These are phyloP conservation scores for Cossypha niveicapilla DNA, from an alignment of 2,797 vertebrate species.

Conservation along the genomic window DNA sequence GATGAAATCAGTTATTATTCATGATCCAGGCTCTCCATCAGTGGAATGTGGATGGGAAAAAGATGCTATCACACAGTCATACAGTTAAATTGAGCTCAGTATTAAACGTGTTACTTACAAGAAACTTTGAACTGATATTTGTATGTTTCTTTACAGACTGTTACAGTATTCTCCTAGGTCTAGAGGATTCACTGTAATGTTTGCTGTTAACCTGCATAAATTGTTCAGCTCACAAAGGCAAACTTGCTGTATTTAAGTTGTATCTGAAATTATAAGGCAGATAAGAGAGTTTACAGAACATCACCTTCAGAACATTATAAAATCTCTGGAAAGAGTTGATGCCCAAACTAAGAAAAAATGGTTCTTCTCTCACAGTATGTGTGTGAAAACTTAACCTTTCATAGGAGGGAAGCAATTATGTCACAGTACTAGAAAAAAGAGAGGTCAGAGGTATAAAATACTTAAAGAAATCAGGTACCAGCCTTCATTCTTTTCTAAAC, in stretches of 20 bases:
- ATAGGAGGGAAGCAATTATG: not conserved
- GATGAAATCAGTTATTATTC: not conserved
- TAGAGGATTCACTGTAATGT: not conserved
- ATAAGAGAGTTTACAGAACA: not conserved
- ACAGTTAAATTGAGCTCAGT: not conserved
- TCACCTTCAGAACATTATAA: not conserved
- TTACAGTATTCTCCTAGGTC: not conserved
- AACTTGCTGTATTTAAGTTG: not conserved
- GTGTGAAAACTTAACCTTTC: not conserved
- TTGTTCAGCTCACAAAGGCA: not conserved
- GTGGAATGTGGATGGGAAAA: not conserved
- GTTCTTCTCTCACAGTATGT: not conserved
- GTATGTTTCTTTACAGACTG: not conserved
- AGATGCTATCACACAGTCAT: not conserved
- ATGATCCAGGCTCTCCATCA: not conserved
- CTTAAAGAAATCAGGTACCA: not conserved
- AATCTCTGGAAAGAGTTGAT: not conserved
- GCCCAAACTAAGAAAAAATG: not conserved
- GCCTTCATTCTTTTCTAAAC: not conserved
- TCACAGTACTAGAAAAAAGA: not conserved
- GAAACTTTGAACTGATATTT: not conserved
- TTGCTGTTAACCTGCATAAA: not conserved
- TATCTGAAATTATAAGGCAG: not conserved
- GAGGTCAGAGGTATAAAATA: not conserved
- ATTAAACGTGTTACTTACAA: not conserved